Base-by-base conservation (phyloP, 2,797 vertebrate genomes). In the Rhodeus uyekii region DNA sequence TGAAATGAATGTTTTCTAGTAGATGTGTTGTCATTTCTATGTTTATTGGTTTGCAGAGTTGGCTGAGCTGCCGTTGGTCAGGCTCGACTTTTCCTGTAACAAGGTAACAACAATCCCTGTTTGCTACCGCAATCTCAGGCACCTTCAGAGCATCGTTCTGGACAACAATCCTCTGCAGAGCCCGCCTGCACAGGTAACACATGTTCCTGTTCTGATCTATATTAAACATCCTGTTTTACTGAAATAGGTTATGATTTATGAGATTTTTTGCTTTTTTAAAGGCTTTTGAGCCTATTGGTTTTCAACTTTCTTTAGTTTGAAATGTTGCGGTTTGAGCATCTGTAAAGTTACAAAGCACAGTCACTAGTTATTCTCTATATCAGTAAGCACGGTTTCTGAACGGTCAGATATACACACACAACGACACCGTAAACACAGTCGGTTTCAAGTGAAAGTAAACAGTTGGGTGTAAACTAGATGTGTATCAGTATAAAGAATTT, bases 41-140 rank as follows among this genome's bases (percentile, higher is more conserved):
- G 22, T 64, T 36, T 1, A 69, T 74, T 22, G 53, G 10, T 88
- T 85, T 87, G 34, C 92, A 99, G 98, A 99, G 89, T 89, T 99
- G 78, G 96, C 97, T 0, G 96, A 97, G 24, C 93, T 99, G 86
- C 98, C 98, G 69, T 93, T 99, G 86, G 97, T 99, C 85, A 95
- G 96, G 81, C 92, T 99, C 85, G 98, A 99, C 87, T 97, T 99
- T 92, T 98, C 98, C 76, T 99, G 98, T 91, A 99, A 99, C 93
- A 98, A 97, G 91, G 94, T 99, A 83, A 97, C 95, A 3, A 90
- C 93, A 60, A 98, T 99, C 87, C 98, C 98, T 10, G 91, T 97
- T 81, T 98, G 97, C 89, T 99, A 96, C 81, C 95, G 97, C 75
- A 97, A 95, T 76, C 96, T 99, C 55, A 90, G 94, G 0, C 96